Percentiles rank a stretch among this genome's conserved stretches.
These are phyloP conservation scores for Pseudomugil tenellus DNA, from an alignment of 2,797 vertebrate genomes.

Conservation along the genomic window DNA sequence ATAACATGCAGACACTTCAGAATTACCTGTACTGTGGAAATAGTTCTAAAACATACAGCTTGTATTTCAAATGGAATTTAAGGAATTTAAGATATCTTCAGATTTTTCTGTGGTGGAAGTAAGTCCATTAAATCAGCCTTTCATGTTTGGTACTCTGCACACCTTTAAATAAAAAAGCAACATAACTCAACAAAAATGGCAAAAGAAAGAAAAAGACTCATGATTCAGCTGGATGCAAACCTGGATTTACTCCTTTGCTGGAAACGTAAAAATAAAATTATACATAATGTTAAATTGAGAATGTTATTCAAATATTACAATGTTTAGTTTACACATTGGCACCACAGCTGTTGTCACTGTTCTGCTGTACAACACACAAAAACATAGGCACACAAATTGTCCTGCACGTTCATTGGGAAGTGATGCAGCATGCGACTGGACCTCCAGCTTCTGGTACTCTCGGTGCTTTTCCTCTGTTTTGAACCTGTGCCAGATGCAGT, in stretches of 20 bases:
- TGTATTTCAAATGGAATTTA: no score
- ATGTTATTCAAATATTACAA: neutral
- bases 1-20: neutral
- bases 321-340: neutral
- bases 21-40: neutral
- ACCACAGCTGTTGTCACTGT: neutral
- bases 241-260: neutral
- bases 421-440: conserved; percentile 49
- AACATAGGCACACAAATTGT: neutral
- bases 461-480: conserved; percentile 48
- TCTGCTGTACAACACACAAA: neutral
- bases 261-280: neutral
- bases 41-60: neutral
- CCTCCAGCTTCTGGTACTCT: conserved; percentile 45
- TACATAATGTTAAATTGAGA: no score
- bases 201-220: neutral
- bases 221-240: no score
- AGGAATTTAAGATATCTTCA: neutral
- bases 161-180: neutral
- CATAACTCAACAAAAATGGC: neutral
- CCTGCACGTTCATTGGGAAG: neutral
- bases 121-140: neutral
- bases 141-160: neutral
- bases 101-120: neutral
- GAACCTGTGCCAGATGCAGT: conserved; percentile 62